These are phyloP conservation scores for Psilanteris sp. DNA, from an alignment of 1,140 invertebrate species.

Conservation along the genomic window DNA sequence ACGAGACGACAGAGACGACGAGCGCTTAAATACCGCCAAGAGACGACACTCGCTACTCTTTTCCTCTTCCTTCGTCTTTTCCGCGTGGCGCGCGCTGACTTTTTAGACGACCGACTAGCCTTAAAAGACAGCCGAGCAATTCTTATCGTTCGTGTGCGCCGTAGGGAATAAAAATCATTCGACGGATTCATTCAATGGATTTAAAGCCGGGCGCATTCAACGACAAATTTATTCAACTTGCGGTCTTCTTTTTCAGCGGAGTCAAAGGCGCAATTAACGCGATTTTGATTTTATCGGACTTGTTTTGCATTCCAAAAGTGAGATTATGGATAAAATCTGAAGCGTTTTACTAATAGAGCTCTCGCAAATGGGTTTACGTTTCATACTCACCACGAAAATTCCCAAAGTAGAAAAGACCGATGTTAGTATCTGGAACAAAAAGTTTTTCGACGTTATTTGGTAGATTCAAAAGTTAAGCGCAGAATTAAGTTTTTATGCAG, in stretches of 20 bases:
- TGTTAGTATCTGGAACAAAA: no score
- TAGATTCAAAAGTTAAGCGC: no score
- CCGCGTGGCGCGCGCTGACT: slow-evolving; percentile 20
- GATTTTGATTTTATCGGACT: slow-evolving; percentile 11
- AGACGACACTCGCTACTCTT: slow-evolving; percentile 58
- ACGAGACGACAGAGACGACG: slow-evolving; percentile 16
- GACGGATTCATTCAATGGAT: slow-evolving; percentile 32
- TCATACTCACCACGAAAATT: no score
- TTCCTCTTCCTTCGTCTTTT: slow-evolving; percentile 41
- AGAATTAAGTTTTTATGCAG: no score
- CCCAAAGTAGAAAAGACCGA: no score
- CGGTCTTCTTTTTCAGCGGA: background rate
- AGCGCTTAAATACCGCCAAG: slow-evolving; percentile 55
- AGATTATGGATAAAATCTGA: background rate
- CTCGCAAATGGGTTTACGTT: no score
- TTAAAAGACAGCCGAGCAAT: slow-evolving; percentile 40
- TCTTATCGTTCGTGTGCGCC: slow-evolving; percentile 15
- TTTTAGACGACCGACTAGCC: slow-evolving; percentile 33
- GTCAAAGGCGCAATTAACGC: slow-evolving; percentile 25
- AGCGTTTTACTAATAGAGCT: background rate
- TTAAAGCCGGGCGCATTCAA: slow-evolving; percentile 9
- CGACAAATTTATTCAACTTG: slow-evolving; percentile 18
- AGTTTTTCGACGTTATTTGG: no score
- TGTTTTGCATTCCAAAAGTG: background rate
- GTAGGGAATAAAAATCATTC: slow-evolving; percentile 41